phyloP scores from a whole-genome alignment of 2,797 vertebrate species.

The Varecia variegata region DNA sequence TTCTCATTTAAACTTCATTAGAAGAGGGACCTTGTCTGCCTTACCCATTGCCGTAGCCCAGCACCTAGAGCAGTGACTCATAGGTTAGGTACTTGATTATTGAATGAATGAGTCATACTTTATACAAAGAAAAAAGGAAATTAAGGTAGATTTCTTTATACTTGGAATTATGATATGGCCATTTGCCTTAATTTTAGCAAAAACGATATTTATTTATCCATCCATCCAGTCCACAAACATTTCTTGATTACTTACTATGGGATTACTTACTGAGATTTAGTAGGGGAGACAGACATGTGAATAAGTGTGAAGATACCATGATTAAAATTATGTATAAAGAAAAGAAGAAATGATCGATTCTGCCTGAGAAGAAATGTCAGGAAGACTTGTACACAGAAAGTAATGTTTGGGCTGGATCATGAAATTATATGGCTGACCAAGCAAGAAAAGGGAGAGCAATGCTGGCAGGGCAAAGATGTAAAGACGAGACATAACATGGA shows the following conservation, averaged over 20 bases:
- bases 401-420: neutral
- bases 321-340: neutral
- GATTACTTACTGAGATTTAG: slow-evolving; percentile 11
- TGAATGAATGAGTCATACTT: slow-evolving; percentile 6
- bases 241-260: slow-evolving; percentile 25
- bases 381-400: neutral
- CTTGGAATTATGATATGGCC: neutral
- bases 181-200: slow-evolving; percentile 39
- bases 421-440: neutral
- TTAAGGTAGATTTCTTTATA: slow-evolving; percentile 29
- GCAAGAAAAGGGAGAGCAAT: neutral
- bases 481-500: neutral
- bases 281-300: neutral
- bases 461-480: neutral
- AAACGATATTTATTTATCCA: neutral
- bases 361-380: neutral
- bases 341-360: neutral
- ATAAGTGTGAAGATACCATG: neutral
- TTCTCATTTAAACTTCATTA: neutral
- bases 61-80: neutral
- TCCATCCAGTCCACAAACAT: neutral
- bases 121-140: neutral
- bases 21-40: neutral
- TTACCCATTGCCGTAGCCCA: neutral
- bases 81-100: neutral